Conservation (phyloP, 2,113 vertebrate species). For the Ochotona princeps region DNA sequence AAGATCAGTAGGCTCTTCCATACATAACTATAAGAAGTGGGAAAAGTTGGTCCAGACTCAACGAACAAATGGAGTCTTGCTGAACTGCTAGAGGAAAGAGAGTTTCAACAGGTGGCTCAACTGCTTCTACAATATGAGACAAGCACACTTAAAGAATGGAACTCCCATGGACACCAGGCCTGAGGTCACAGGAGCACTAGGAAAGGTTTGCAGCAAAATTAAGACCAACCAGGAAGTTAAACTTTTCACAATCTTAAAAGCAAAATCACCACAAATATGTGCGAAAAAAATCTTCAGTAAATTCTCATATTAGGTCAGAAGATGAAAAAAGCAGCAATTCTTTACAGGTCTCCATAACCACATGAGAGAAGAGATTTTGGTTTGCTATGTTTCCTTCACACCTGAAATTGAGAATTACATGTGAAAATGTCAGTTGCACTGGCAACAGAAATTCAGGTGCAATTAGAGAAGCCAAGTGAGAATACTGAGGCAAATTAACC, state of each 20-base stretch:
- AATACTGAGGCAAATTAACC: not conserved
- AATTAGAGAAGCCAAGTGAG: not conserved
- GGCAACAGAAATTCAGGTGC: not conserved
- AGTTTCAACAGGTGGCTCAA: not conserved
- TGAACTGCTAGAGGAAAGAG: not conserved
- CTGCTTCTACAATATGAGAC: slow-evolving; percentile 1
- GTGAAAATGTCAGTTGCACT: not conserved
- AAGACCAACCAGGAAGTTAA: not conserved
- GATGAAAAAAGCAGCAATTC: not conserved
- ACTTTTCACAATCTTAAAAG: slow-evolving; percentile 22
- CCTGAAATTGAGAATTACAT: not conserved
- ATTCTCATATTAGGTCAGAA: not conserved
- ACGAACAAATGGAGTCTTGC: not conserved
- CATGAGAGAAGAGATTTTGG: not conserved
- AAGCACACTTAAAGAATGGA: not conserved
- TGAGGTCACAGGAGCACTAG: not conserved
- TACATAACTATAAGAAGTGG: not conserved
- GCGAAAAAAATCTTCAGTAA: slow-evolving; percentile 24
- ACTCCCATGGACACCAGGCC: not conserved
- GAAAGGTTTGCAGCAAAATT: slow-evolving; percentile 21
- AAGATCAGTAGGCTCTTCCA: not conserved
- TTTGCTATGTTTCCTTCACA: not conserved
- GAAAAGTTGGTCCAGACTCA: not conserved
- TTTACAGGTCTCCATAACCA: not conserved
- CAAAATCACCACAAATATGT: not conserved